phyloP scores from a whole-genome alignment of 2,797 vertebrate genomes.

The Leptoclinus maculatus region DNA sequence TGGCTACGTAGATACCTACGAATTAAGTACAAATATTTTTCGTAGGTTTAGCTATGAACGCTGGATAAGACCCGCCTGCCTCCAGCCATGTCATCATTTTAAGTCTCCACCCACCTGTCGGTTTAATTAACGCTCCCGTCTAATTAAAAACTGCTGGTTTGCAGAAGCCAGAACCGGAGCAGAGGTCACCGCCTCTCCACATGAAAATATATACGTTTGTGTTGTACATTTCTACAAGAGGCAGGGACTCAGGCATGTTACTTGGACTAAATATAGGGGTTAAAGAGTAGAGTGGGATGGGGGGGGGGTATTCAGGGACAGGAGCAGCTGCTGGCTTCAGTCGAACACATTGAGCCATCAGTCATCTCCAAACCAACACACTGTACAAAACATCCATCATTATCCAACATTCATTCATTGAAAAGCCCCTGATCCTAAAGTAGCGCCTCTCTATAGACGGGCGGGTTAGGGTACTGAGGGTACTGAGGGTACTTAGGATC shows the following conservation, averaged over 20 bases:
- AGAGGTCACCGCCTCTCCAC: constrained; percentile 36
- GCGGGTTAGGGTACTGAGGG: too few relatives aligned
- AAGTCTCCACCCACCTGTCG: background rate
- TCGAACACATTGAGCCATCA: constrained; percentile 47
- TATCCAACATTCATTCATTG: constrained; percentile 10
- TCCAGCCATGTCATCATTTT: background rate
- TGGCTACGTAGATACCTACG: too few relatives aligned
- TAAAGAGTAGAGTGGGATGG: background rate
- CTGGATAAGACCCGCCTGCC: background rate
- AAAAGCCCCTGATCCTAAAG: background rate
- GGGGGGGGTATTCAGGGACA: constrained; percentile 27
- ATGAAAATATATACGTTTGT: constrained; percentile 44
- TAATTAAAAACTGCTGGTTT: constrained; percentile 46
- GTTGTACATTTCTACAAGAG: constrained; percentile 20
- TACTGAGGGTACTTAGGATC: too few relatives aligned
- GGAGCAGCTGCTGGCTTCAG: constrained; percentile 80
- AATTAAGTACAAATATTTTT: too few relatives aligned
- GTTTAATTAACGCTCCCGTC: constrained; percentile 3
- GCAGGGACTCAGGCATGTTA: constrained; percentile 8
- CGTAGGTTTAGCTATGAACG: too few relatives aligned
- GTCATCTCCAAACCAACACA: constrained; percentile 2
- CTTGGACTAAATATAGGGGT: constrained; percentile 67
- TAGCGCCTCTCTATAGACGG: background rate
- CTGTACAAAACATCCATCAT: background rate
- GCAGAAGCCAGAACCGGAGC: constrained; percentile 35